phyloP scores from a whole-genome alignment of 2,797 vertebrate genomes.

The Hydrolagus colliei region DNA sequence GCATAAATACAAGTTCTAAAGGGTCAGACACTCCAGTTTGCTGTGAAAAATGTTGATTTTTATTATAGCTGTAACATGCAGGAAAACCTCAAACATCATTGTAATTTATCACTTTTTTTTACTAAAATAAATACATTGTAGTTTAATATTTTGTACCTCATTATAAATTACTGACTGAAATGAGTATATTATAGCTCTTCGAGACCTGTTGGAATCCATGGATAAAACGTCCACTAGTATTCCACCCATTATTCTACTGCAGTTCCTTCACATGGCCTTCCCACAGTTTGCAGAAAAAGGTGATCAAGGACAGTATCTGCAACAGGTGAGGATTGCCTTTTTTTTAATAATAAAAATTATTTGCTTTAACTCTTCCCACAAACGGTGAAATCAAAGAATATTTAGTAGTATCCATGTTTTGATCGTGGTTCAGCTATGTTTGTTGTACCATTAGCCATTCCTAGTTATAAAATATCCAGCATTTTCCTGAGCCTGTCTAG shows the following conservation, averaged over 20 bases:
- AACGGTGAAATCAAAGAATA: too few relatives aligned
- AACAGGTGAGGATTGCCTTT: conserved; percentile 69
- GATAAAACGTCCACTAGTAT: conserved; percentile 97
- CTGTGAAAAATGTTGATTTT: background rate
- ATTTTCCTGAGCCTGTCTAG: too few relatives aligned
- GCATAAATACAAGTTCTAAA: background rate
- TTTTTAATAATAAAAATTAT: background rate
- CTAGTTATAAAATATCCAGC: too few relatives aligned
- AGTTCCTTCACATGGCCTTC: conserved; percentile 98
- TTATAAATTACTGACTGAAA: background rate
- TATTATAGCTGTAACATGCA: background rate
- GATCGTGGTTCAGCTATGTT: too few relatives aligned
- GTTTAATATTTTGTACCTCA: conserved; percentile 13
- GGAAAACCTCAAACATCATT: background rate
- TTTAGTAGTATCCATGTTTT: too few relatives aligned
- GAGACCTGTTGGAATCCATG: conserved; percentile 97
- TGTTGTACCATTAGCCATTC: too few relatives aligned
- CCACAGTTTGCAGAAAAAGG: conserved; percentile 98
- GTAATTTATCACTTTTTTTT: background rate
- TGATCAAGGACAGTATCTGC: conserved; percentile 95
- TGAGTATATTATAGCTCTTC: conserved; percentile 65
- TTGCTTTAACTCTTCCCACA: background rate
- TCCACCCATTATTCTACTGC: conserved; percentile 93
- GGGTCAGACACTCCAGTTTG: background rate
- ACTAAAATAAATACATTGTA: background rate